These are phyloP conservation scores for Scortum barcoo DNA, from an alignment of 2,113 vertebrate species.

Conservation along the genomic window DNA sequence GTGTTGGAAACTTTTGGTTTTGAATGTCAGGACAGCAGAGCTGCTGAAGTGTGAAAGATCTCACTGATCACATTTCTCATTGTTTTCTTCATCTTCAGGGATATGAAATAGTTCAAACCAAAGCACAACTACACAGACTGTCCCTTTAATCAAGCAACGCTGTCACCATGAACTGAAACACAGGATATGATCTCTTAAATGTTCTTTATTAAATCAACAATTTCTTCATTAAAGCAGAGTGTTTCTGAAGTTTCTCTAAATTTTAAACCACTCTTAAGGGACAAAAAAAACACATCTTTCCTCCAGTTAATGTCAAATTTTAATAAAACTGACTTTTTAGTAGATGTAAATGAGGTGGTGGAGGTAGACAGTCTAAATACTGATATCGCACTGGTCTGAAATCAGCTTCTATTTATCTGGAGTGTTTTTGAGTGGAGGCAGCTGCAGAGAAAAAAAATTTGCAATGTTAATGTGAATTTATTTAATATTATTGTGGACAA, in stretches of 20 bases:
- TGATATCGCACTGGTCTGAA: no score
- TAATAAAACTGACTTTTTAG: no score
- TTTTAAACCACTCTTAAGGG: background rate
- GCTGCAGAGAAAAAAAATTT: background rate
- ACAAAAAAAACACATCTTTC: no score
- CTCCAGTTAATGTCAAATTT: no score
- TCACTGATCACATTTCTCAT: slow-evolving; percentile 5
- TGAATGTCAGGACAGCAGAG: slow-evolving; percentile 41
- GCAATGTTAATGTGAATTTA: background rate
- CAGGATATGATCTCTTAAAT: background rate
- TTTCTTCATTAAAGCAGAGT: background rate
- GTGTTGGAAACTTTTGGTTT: slow-evolving; percentile 47
- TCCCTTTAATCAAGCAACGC: background rate
- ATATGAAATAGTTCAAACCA: slow-evolving; percentile 23
- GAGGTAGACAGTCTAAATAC: no score
- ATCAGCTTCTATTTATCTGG: no score
- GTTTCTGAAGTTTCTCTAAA: no score
- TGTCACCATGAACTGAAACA: background rate
- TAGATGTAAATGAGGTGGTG: no score
- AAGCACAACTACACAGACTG: background rate
- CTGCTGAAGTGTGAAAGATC: slow-evolving; percentile 48
- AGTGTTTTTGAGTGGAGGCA: no score
- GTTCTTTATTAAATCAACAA: background rate
- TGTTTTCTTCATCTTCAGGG: slow-evolving; percentile 8
- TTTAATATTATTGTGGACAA: background rate